These are phyloP conservation scores for Drosophila kurseongensis DNA, from an alignment of 1,140 invertebrate genomes.

Conservation along the genomic window DNA sequence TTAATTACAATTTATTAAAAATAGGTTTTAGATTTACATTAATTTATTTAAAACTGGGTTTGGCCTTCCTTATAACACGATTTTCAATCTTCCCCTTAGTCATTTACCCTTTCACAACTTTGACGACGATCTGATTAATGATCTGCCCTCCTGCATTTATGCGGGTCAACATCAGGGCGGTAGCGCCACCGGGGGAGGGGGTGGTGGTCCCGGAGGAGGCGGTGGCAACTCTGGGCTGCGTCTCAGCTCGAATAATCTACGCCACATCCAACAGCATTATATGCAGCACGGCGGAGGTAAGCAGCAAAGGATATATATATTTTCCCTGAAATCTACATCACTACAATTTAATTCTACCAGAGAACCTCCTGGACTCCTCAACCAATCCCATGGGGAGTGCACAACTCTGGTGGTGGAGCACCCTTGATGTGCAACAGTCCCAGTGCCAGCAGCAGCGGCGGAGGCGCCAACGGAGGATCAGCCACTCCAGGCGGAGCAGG, in stretches of 20 bases:
- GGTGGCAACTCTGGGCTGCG: constrained; percentile 53
- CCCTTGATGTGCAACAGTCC: constrained; percentile 79
- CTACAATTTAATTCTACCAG: constrained; percentile 15
- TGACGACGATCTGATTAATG: constrained; percentile 82
- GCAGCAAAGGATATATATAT: background rate
- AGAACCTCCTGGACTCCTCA: constrained; percentile 76
- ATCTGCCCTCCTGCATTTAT: constrained; percentile 84
- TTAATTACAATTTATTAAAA: too few species aligned
- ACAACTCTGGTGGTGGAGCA: constrained; percentile 52
- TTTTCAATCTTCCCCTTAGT: constrained; percentile 13
- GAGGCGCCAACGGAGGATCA: constrained; percentile 34
- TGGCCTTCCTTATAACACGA: too few species aligned
- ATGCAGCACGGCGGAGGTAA: constrained; percentile 75
- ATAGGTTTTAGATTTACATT: too few species aligned
- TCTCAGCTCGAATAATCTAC: constrained; percentile 71
- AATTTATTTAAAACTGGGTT: too few species aligned
- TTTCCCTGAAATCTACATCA: background rate
- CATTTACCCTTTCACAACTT: constrained; percentile 83
- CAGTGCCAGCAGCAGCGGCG: constrained; percentile 67
- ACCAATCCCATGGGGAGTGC: constrained; percentile 59
- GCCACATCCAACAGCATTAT: constrained; percentile 84
- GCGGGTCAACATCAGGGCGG: constrained; percentile 68
- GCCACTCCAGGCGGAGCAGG: constrained; percentile 28
- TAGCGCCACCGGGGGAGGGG: constrained; percentile 19
- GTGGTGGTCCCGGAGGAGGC: constrained; percentile 16